Evolutionary conservation across 2,888 invertebrate species (phyloP).

Genomic region (Abrostola triplasia): DNA sequence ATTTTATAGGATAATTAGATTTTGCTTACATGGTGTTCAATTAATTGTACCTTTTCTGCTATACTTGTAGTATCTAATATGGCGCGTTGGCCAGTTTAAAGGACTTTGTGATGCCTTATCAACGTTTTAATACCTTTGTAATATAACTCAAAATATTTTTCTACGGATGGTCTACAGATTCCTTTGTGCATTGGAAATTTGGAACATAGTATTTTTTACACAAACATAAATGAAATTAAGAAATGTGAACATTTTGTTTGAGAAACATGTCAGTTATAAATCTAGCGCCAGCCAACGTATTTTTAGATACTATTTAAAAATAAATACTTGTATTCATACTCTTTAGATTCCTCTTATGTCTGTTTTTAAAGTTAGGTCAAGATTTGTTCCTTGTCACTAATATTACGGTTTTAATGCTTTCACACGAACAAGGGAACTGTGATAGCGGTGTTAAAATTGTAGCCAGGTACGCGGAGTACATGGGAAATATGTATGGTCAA

Average conservation of each 20-base stretch:
- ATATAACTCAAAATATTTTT: neutral
- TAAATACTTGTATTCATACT: constrained; percentile 22
- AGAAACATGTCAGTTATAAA: neutral
- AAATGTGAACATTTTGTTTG: neutral
- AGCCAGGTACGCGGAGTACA: no score
- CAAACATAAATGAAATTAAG: neutral
- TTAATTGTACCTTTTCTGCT: constrained; percentile 28
- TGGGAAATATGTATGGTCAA: no score
- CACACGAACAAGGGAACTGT: no score
- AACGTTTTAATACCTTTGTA: constrained; percentile 7
- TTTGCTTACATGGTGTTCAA: constrained; percentile 48
- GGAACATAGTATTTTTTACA: neutral
- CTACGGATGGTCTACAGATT: neutral
- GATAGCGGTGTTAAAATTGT: no score
- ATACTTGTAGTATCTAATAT: constrained; percentile 17
- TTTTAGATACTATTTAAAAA: neutral
- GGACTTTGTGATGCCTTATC: constrained; percentile 5
- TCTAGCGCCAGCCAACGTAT: constrained; percentile 17
- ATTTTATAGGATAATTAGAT: constrained; percentile 43
- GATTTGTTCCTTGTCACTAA: neutral
- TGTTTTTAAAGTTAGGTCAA: neutral
- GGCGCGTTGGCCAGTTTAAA: constrained; percentile 25
- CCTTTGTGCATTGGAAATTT: neutral
- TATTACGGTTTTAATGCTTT: no score
- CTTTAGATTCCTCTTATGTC: constrained; percentile 3